Conservation (phyloP, 2,113 vertebrate genomes). For the Bagarius yarrelli region DNA sequence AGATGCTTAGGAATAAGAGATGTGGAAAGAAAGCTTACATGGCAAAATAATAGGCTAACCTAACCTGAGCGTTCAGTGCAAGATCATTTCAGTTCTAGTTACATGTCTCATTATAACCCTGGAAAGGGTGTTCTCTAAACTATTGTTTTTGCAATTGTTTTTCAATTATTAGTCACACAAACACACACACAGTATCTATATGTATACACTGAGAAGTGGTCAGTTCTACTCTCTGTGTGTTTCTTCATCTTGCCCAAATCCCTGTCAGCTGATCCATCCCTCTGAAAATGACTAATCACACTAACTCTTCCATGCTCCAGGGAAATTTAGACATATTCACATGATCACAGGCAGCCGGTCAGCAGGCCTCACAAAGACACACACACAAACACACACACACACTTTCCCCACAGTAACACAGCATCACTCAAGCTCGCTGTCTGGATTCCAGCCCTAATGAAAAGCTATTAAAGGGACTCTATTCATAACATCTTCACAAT, state of each 20-base stretch:
- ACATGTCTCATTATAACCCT: neutral
- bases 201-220: neutral
- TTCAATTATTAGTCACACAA: neutral
- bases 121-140: neutral
- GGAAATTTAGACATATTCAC: slow-evolving; percentile 40
- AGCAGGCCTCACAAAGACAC: neutral
- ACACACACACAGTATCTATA: neutral
- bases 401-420: neutral
- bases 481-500: neutral
- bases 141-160: neutral
- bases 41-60: neutral
- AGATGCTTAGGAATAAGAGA: neutral
- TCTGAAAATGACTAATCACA: slow-evolving; percentile 33
- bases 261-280: slow-evolving; percentile 39
- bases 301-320: slow-evolving; percentile 9
- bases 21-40: neutral
- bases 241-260: slow-evolving; percentile 41
- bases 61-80: neutral
- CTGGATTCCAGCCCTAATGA: neutral
- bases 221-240: neutral
- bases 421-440: neutral
- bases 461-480: neutral
- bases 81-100: slow-evolving; percentile 1
- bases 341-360: slow-evolving; percentile 17
- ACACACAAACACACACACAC: neutral